Conservation (phyloP, 1,140 invertebrate genomes). For the Zaprionus kolodkinae region DNA sequence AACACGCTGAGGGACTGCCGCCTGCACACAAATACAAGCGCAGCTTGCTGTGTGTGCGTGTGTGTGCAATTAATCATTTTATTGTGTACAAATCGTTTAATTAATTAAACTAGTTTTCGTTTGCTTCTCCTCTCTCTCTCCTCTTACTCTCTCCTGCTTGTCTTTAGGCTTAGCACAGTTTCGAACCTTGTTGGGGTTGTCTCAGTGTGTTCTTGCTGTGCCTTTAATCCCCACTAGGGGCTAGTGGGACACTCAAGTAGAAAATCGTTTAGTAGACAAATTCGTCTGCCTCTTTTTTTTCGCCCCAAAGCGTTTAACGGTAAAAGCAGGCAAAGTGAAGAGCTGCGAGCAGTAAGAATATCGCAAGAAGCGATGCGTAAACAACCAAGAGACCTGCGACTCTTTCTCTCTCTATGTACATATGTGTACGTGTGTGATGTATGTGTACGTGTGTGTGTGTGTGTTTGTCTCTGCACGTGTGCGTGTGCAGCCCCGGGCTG, state of each 20-base stretch:
- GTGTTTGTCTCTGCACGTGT: constrained; percentile 29
- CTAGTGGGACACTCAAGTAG: neutral
- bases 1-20: constrained; percentile 18
- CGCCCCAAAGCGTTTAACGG: constrained; percentile 26
- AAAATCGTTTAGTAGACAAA: constrained; percentile 32
- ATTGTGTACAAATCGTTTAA: constrained; percentile 53
- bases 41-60: neutral
- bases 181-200: constrained; percentile 5
- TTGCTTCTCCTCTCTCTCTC: constrained; percentile 1
- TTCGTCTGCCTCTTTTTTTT: constrained; percentile 15
- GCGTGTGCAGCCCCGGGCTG: constrained; percentile 45
- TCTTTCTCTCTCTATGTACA: neutral
- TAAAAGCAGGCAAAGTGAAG: constrained; percentile 18
- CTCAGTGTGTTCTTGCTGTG: neutral
- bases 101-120: constrained; percentile 40
- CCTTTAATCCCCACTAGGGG: constrained; percentile 21
- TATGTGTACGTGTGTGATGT: neutral
- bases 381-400: constrained; percentile 22
- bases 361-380: constrained; percentile 42
- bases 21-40: constrained; percentile 4
- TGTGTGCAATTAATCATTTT: constrained; percentile 43
- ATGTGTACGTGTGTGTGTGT: constrained; percentile 14
- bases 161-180: constrained; percentile 34
- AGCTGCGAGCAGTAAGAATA: constrained; percentile 39
- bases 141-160: neutral